Conservation (phyloP, 2,888 invertebrate species). For the Hyles lineata region DNA sequence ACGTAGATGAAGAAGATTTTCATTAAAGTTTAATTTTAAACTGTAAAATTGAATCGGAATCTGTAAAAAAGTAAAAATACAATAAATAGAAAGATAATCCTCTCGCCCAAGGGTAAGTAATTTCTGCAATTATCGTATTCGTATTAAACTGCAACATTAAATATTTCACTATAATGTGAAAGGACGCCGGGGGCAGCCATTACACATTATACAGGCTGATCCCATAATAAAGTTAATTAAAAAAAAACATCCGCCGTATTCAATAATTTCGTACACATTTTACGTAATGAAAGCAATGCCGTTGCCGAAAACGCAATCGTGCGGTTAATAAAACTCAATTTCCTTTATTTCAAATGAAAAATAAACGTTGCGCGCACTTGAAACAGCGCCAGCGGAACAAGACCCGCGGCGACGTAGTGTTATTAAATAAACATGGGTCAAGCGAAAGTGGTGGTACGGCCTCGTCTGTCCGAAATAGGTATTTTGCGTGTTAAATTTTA, state of each 20-base stretch:
- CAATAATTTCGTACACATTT: conserved; percentile 40
- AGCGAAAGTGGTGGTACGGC: conserved; percentile 49
- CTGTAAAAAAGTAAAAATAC: no score
- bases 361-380: conserved; percentile 41
- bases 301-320: conserved; percentile 37
- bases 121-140: neutral
- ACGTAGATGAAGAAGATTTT: no score
- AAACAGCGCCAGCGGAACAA: conserved; percentile 41
- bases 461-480: conserved; percentile 70
- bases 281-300: conserved; percentile 36
- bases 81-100: no score
- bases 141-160: neutral
- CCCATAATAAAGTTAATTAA: conserved; percentile 45
- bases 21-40: no score
- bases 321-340: conserved; percentile 51
- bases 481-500: conserved; percentile 67
- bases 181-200: neutral
- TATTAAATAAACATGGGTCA: conserved; percentile 36
- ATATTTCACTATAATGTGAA: neutral
- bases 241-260: conserved; percentile 37
- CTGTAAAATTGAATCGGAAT: no score
- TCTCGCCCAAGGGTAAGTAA: no score
- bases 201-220: conserved; percentile 30
- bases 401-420: conserved; percentile 37
- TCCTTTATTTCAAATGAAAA: conserved; percentile 43